A percentile compares a stretch with the other conserved stretches of the same genome.
These are phyloP conservation scores for Anguilla rostrata DNA, from an alignment of 2,113 vertebrate species.

Conservation along the genomic window DNA sequence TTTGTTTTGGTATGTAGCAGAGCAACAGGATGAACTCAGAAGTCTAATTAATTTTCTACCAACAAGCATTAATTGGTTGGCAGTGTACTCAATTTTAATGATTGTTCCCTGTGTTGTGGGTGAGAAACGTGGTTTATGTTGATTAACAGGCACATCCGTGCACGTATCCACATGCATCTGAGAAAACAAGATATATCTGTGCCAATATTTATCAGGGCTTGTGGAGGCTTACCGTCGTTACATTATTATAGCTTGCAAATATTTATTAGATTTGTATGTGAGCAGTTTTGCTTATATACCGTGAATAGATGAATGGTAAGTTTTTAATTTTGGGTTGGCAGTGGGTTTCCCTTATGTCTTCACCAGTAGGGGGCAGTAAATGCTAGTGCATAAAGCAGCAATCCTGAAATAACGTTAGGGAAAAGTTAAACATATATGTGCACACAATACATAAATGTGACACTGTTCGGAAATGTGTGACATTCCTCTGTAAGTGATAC, in stretches of 20 bases:
- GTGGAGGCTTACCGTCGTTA: no score
- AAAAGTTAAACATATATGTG: neutral
- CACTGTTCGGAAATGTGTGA: slow-evolving; percentile 19
- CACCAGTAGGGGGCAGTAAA: slow-evolving; percentile 54
- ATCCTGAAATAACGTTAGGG: neutral
- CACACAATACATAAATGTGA: slow-evolving; percentile 14
- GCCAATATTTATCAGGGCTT: neutral
- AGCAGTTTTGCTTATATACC: neutral
- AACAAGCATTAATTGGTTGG: slow-evolving; percentile 32
- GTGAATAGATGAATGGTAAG: neutral
- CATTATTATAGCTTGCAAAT: neutral
- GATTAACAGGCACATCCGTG: neutral
- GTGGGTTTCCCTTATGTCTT: slow-evolving; percentile 11
- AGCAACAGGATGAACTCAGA: slow-evolving; percentile 21
- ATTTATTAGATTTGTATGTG: neutral
- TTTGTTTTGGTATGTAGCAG: slow-evolving; percentile 30
- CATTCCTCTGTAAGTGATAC: neutral
- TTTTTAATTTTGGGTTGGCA: neutral
- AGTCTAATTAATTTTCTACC: slow-evolving; percentile 45
- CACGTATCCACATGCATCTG: neutral
- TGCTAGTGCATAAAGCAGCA: slow-evolving; percentile 35
- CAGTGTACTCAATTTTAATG: slow-evolving; percentile 30
- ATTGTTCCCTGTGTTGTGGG: neutral
- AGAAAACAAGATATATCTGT: neutral
- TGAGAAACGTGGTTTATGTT: neutral